Conservation (phyloP, 2,888 invertebrate species). For the Lagria hirta region DNA sequence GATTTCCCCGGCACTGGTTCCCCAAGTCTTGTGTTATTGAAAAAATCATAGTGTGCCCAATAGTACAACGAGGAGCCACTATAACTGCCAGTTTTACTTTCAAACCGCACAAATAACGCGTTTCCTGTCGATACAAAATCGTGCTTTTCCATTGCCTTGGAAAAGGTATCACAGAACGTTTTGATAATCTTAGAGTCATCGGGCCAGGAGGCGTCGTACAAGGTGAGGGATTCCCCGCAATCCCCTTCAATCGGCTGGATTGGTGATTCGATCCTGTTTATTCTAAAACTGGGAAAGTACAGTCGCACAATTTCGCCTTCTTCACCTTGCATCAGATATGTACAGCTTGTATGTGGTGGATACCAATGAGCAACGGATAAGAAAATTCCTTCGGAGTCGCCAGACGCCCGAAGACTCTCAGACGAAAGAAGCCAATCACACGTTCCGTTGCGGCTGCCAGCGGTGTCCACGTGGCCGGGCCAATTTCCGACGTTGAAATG, state of each 20-base stretch:
- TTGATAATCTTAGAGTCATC: slow-evolving; percentile 90
- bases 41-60: slow-evolving; percentile 94
- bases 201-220: slow-evolving; percentile 85
- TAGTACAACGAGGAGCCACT: slow-evolving; percentile 92
- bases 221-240: slow-evolving; percentile 85
- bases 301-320: slow-evolving; percentile 84
- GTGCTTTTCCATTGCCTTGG: slow-evolving; percentile 89
- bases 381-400: slow-evolving; percentile 85
- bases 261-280: slow-evolving; percentile 86
- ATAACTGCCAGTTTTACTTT: slow-evolving; percentile 90
- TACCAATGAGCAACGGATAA: slow-evolving; percentile 93
- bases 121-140: slow-evolving; percentile 89
- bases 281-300: slow-evolving; percentile 88
- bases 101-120: slow-evolving; percentile 83
- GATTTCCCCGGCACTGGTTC: slow-evolving; percentile 78
- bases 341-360: slow-evolving; percentile 89
- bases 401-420: slow-evolving; percentile 73
- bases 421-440: slow-evolving; percentile 88
- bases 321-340: slow-evolving; percentile 84
- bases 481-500: slow-evolving; percentile 94
- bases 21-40: slow-evolving; percentile 85
- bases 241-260: slow-evolving; percentile 84
- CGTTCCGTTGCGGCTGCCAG: slow-evolving; percentile 81
- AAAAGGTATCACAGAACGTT: slow-evolving; percentile 93
- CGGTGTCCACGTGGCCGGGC: slow-evolving; percentile 90